These are phyloP conservation scores for Whitmania pigra DNA, from an alignment of 1,140 invertebrate species.

Conservation along the genomic window DNA sequence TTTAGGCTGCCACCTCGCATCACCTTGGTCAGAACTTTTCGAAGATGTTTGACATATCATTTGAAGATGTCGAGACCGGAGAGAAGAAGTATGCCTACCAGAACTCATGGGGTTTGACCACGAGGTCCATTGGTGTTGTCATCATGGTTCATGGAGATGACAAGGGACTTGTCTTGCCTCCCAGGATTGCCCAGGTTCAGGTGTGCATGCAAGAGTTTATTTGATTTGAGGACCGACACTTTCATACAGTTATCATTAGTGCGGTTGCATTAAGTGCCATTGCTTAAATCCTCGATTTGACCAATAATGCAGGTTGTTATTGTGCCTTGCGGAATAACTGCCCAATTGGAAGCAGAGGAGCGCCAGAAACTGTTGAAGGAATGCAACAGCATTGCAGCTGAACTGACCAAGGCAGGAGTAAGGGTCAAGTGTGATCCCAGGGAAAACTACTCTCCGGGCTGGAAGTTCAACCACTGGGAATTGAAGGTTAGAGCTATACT, in stretches of 20 bases:
- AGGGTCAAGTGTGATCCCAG: constrained; percentile 67
- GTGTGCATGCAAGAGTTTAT: constrained; percentile 32
- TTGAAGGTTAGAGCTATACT: constrained; percentile 55
- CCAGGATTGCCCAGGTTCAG: constrained; percentile 68
- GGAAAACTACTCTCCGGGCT: constrained; percentile 94
- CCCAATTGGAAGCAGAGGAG: constrained; percentile 58
- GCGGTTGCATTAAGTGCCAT: not conserved
- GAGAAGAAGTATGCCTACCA: constrained; percentile 77
- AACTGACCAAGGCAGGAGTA: constrained; percentile 46
- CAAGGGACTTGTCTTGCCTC: constrained; percentile 85
- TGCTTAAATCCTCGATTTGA: not conserved
- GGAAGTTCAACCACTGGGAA: constrained; percentile 99
- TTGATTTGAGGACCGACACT: not conserved
- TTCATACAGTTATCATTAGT: not conserved
- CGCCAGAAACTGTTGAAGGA: constrained; percentile 54
- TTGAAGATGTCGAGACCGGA: constrained; percentile 80
- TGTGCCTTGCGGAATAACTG: constrained; percentile 90
- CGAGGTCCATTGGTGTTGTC: constrained; percentile 86
- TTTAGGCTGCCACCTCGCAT: constrained; percentile 83
- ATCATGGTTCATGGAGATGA: constrained; percentile 95
- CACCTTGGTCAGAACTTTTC: constrained; percentile 97
- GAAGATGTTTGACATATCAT: constrained; percentile 96
- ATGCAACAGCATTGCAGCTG: constrained; percentile 49
- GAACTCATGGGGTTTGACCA: constrained; percentile 97
- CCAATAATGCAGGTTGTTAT: constrained; percentile 55